Conservation (phyloP, 2,797 vertebrate species). For the Argyrosomus regius region DNA sequence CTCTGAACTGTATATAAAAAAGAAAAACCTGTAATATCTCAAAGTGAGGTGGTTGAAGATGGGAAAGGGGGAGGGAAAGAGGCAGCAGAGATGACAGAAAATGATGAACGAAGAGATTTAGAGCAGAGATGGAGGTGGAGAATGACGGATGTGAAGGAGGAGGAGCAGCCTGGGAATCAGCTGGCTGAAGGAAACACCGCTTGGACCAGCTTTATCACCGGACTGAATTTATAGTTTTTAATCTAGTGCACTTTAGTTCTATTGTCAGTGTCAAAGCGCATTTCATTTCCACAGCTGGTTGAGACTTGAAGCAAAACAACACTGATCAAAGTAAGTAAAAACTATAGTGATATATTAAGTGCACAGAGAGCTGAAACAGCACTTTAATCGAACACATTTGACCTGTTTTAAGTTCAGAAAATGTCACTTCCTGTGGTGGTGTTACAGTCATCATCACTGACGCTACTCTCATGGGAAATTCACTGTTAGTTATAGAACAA, state of each 20-base stretch:
- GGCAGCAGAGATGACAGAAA: neutral
- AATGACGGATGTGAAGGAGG: neutral
- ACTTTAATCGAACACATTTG: neutral
- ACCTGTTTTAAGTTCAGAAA: neutral
- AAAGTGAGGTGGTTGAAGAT: neutral
- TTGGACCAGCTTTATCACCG: neutral
- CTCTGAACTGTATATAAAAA: neutral
- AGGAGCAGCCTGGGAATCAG: neutral
- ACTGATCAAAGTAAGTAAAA: neutral
- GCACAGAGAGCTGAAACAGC: no score
- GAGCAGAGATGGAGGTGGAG: constrained; percentile 9
- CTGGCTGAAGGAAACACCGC: neutral
- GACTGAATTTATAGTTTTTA: constrained; percentile 3
- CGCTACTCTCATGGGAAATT: neutral
- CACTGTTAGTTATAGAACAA: neutral
- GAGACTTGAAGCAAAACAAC: neutral
- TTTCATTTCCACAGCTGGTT: neutral
- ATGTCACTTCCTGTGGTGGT: neutral
- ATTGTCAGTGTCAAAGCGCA: no score
- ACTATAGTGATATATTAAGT: neutral
- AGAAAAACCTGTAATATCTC: constrained; percentile 7
- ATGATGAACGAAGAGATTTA: constrained; percentile 23
- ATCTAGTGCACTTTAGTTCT: neutral
- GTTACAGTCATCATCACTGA: neutral
- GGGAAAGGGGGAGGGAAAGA: neutral